These are phyloP conservation scores for Macaca mulatta DNA, from an alignment of 2,113 vertebrate species.

Conservation along the genomic window DNA sequence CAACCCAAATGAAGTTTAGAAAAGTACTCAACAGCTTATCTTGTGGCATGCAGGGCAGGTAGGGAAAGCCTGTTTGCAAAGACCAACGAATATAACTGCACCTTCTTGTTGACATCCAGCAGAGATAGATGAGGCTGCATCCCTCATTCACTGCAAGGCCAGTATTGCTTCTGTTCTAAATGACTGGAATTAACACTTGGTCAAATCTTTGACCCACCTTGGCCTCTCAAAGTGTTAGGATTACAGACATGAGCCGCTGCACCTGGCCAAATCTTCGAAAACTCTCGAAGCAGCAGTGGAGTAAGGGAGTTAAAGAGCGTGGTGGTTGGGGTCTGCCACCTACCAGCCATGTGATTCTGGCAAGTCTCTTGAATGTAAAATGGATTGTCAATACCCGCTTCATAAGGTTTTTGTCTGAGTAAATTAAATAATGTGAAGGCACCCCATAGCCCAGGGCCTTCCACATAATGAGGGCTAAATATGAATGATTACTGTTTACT, in stretches of 20 bases:
- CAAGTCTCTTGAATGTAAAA: background rate
- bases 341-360: background rate
- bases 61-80: background rate
- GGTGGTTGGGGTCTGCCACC: background rate
- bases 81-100: accelerated
- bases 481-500: background rate
- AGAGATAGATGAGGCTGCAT: background rate
- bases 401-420: background rate
- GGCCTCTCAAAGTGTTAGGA: too few species aligned
- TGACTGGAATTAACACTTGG: slow-evolving; percentile 33
- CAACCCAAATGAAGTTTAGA: slow-evolving; percentile 59
- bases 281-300: background rate
- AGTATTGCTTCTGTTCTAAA: slow-evolving; percentile 48
- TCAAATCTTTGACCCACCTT: slow-evolving; percentile 33
- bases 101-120: slow-evolving; percentile 7
- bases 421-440: background rate
- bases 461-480: background rate
- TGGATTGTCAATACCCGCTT: background rate
- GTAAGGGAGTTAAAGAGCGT: background rate
- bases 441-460: background rate
- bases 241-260: too few species aligned
- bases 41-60: background rate
- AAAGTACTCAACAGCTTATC: slow-evolving; percentile 48
- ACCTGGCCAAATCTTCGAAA: slow-evolving; percentile 36
- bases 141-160: slow-evolving; percentile 40